Base-by-base conservation (phyloP, 2,888 invertebrate species). In the Caenorhabditis sp. region DNA sequence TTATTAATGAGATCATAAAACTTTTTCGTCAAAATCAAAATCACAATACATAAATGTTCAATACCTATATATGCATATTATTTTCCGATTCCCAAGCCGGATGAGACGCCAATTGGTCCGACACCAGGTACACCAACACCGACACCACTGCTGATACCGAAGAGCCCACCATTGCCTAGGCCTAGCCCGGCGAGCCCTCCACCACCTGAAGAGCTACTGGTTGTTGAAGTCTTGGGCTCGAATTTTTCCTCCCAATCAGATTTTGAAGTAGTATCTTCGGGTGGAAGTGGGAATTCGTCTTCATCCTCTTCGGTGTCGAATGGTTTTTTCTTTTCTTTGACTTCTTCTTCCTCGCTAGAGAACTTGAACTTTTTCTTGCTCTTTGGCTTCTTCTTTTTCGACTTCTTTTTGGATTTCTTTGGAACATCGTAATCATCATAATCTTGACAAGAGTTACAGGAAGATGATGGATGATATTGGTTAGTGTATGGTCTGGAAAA, bases 91-190 rank as follows among this genome's bases (percentile, higher is more conserved):
- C 79, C 79, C 2, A 79, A 56, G 23, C 77, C 77, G n/a, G 66
- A 66, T 0, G 66, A 63, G 1, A 79, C 64, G 49, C 79, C 79
- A 56, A 79, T 79, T 21, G 79, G 79, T 7, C 79, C 79, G 12
- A 79, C 79, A 23, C 79, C 79, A 1, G 79, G 79, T 0, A 79
- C 68, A 21, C 79, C 79, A 4, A 79, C 71, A 0, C 79, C 79
- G 7, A 79, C 59, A 56, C 79, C 79, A 49, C 70, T 68, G 14
- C 67, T 57, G 12, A 79, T 76, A 20, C 68, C 66, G 21, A 79
- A 77, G 0, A 79, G 62, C 23, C 65, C 59, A 14, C 77, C 77
- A 20, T 63, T 64, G 25, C 78, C 78, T 2, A 72, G 57, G n/a
- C 71, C 71, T 3, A 71, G 58, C 0, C 62, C 62, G 12, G 38